Percentiles rank a stretch among this genome's conserved stretches.
phyloP scores from a whole-genome alignment of 2,797 vertebrate genomes.

The Hydrocynus forskahlii region DNA sequence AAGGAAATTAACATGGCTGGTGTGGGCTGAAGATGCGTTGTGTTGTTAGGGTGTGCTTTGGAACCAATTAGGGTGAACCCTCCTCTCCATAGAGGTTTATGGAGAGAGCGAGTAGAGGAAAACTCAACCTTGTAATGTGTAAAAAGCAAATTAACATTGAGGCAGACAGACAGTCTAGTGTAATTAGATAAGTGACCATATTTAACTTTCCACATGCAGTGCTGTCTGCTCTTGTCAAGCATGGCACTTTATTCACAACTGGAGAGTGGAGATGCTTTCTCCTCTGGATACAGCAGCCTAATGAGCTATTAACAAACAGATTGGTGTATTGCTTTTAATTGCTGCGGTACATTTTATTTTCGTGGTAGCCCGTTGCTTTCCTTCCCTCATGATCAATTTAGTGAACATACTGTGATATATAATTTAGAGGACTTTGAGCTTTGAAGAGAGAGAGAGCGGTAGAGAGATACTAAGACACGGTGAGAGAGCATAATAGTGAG shows the following conservation, averaged over 20 bases:
- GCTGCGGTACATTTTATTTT: constrained; percentile 52
- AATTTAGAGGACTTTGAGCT: constrained; percentile 31
- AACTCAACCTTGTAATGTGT: constrained; percentile 85
- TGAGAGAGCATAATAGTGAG: neutral
- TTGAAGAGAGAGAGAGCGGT: constrained; percentile 36
- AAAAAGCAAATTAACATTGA: constrained; percentile 72
- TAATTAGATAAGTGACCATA: constrained; percentile 82
- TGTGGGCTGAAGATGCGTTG: constrained; percentile 81
- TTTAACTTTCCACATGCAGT: constrained; percentile 59
- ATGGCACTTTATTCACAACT: constrained; percentile 53
- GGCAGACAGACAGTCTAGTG: constrained; percentile 67
- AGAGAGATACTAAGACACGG: constrained; percentile 23
- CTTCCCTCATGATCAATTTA: constrained; percentile 10
- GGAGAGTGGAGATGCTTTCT: neutral
- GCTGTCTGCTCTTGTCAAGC: constrained; percentile 71
- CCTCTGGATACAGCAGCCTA: constrained; percentile 10
- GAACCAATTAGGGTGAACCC: constrained; percentile 97
- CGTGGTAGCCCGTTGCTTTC: neutral
- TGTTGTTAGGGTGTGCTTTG: constrained; percentile 93
- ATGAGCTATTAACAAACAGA: constrained; percentile 47
- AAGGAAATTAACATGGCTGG: constrained; percentile 88
- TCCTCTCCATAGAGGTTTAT: constrained; percentile 80
- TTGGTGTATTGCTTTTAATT: constrained; percentile 62
- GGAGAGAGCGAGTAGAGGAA: constrained; percentile 70
- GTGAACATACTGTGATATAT: constrained; percentile 20